A percentile compares a stretch with the other conserved stretches of the same genome.
These are phyloP conservation scores for Mercenaria mercenaria DNA, from an alignment of 1,140 invertebrate genomes.

Conservation along the genomic window DNA sequence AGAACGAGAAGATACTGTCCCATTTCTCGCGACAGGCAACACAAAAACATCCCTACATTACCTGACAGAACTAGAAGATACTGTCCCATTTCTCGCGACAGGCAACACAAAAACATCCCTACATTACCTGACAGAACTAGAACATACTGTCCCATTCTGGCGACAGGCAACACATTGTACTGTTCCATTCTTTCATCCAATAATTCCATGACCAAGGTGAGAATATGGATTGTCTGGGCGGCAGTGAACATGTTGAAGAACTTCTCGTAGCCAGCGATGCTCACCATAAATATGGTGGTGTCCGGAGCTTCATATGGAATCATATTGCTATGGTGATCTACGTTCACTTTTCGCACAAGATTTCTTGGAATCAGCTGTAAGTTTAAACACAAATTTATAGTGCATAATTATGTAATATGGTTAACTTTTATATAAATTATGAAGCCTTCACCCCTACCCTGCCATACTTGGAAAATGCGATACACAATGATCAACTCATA, in stretches of 20 bases:
- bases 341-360: neutral
- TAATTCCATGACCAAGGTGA: slow-evolving; percentile 47
- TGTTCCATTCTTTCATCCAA: slow-evolving; percentile 54
- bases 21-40: slow-evolving; percentile 19
- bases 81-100: slow-evolving; percentile 13
- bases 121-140: slow-evolving; percentile 41
- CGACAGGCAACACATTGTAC: slow-evolving; percentile 52
- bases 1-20: slow-evolving; percentile 18
- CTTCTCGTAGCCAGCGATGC: neutral
- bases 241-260: slow-evolving; percentile 23
- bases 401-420: neutral
- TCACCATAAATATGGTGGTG: slow-evolving; percentile 35
- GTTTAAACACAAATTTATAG: neutral
- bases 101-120: no score
- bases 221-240: slow-evolving; percentile 16
- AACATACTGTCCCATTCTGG: slow-evolving; percentile 6
- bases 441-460: no score
- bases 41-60: no score
- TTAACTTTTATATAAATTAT: neutral
- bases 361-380: neutral
- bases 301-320: slow-evolving; percentile 25
- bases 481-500: no score
- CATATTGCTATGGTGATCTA: slow-evolving; percentile 2
- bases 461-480: no score
- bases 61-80: slow-evolving; percentile 33